Percentiles rank a stretch among this genome's conserved stretches.
These are phyloP conservation scores for Tichodroma muraria DNA, from an alignment of 2,113 vertebrate genomes.

Conservation along the genomic window DNA sequence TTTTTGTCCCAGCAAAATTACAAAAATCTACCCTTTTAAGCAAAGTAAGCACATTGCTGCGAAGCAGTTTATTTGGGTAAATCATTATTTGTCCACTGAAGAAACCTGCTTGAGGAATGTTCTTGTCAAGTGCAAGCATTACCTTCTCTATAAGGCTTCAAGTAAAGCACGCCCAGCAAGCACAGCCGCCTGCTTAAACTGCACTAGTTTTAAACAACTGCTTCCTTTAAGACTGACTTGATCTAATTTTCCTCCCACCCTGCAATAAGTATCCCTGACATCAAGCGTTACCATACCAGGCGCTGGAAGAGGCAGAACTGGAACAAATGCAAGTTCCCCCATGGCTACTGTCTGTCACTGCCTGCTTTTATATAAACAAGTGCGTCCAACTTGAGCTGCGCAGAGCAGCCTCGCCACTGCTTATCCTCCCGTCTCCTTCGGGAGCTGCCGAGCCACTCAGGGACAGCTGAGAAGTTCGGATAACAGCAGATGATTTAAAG, in stretches of 20 bases:
- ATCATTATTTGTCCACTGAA: background rate
- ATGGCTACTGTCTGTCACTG: constrained; percentile 60
- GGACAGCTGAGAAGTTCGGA: background rate
- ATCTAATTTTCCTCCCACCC: constrained; percentile 4
- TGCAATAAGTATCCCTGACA: constrained; percentile 50
- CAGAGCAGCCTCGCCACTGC: background rate
- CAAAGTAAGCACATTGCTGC: background rate
- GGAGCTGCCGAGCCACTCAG: background rate
- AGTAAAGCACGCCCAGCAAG: background rate
- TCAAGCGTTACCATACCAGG: background rate
- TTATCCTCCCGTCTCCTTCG: background rate
- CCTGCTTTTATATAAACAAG: constrained; percentile 24
- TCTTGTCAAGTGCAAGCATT: background rate
- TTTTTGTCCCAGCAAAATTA: background rate
- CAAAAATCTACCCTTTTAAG: background rate
- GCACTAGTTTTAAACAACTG: background rate
- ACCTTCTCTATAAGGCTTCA: background rate
- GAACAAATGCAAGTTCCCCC: constrained; percentile 49
- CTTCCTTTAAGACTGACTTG: background rate
- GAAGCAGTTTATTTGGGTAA: background rate
- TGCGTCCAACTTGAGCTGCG: background rate
- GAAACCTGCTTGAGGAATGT: background rate
- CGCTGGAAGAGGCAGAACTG: constrained; percentile 53
- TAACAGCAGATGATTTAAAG: background rate
- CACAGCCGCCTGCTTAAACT: background rate